These are phyloP conservation scores for Zaprionus obscuricornis DNA, from an alignment of 2,888 invertebrate genomes.

Conservation along the genomic window DNA sequence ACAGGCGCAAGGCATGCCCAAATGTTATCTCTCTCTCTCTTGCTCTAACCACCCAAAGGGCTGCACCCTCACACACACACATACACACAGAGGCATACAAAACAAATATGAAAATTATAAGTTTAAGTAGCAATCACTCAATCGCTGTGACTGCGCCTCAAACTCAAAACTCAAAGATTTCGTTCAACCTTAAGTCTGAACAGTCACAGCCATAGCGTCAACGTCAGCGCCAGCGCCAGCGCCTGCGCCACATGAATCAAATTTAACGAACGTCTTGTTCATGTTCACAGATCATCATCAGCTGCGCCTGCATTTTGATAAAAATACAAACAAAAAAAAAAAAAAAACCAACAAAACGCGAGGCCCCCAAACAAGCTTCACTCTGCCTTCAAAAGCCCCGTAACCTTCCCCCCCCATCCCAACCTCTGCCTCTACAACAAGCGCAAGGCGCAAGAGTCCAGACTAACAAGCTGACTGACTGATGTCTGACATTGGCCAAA, in stretches of 20 bases:
- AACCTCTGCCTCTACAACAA: no score
- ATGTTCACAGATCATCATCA: slow-evolving; percentile 79
- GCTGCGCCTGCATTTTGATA: slow-evolving; percentile 73
- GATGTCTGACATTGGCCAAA: slow-evolving; percentile 67
- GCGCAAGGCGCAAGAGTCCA: no score
- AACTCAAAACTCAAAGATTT: slow-evolving; percentile 2
- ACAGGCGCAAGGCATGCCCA: background rate
- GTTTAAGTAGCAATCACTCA: slow-evolving; percentile 83
- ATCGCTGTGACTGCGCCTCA: slow-evolving; percentile 78
- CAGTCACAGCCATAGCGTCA: slow-evolving; percentile 8
- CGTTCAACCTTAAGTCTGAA: no score
- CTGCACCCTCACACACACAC: slow-evolving; percentile 49
- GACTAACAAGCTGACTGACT: slow-evolving; percentile 75
- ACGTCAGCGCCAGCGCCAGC: slow-evolving; percentile 36
- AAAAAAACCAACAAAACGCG: slow-evolving; percentile 37
- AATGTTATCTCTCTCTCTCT: background rate
- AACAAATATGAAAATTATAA: slow-evolving; percentile 83
- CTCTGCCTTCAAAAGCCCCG: background rate
- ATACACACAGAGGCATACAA: slow-evolving; percentile 30
- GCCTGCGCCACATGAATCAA: slow-evolving; percentile 82
- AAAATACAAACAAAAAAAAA: slow-evolving; percentile 38
- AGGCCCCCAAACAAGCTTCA: slow-evolving; percentile 38
- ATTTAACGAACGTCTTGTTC: slow-evolving; percentile 83
- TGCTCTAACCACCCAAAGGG: slow-evolving; percentile 56
- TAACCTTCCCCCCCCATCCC: no score